A percentile compares a stretch with the other conserved stretches of the same genome.
Evolutionary conservation across 1,140 invertebrate species (phyloP).

Genomic region (Chlorops oryzae): DNA sequence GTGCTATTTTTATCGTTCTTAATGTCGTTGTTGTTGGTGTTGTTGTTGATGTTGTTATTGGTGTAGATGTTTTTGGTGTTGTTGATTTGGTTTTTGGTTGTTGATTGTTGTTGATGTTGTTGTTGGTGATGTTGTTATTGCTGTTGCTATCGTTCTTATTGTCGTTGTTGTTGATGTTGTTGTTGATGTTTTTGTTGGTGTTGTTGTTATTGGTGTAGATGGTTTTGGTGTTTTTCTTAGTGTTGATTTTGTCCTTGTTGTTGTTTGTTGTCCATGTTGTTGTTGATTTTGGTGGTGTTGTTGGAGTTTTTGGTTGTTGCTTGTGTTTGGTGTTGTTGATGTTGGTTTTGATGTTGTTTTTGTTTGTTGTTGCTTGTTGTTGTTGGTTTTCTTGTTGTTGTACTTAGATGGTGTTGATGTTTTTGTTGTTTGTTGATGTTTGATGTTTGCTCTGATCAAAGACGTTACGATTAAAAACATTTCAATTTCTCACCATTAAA

Average conservation of each 20-base stretch:
- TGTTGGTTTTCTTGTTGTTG: neutral
- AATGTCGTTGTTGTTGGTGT: constrained; percentile 2
- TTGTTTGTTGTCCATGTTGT: constrained; percentile 1
- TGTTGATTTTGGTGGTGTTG: neutral
- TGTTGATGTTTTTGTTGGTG: constrained; percentile 3
- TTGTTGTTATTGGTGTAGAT: neutral
- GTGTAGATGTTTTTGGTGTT: constrained; percentile 4
- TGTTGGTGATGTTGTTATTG: constrained; percentile 1
- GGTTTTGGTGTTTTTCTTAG: neutral
- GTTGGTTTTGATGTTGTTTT: neutral
- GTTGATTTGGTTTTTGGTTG: constrained; percentile 6
- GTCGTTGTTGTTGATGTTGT: constrained; percentile 2
- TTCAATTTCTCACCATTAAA: too few species aligned
- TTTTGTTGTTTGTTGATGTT: neutral
- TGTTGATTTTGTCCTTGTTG: neutral
- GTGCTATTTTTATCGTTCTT: neutral
- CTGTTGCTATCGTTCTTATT: neutral
- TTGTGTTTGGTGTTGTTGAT: neutral
- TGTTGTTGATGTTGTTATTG: neutral
- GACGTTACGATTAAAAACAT: too few species aligned
- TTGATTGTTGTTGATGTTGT: constrained; percentile 10
- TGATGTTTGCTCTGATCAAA: too few species aligned
- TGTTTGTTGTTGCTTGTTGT: neutral
- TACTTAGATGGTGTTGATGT: neutral
- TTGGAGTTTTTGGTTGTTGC: too few species aligned